Evolutionary conservation across 2,888 invertebrate species (phyloP).

Genomic region (Leistus spinibarbis): DNA sequence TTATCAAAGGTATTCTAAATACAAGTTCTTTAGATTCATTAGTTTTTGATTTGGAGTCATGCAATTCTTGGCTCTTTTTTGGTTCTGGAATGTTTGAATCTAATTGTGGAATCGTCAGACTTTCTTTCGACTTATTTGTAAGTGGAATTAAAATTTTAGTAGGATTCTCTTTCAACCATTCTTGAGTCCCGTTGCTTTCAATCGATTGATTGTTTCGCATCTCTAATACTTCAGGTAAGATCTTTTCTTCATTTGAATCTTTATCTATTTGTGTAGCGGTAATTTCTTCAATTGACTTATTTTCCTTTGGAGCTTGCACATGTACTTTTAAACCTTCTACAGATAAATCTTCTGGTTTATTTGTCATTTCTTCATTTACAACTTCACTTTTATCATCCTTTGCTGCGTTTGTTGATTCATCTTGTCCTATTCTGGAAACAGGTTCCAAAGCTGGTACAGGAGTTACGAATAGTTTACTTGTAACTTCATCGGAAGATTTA

Average conservation of each 20-base stretch:
- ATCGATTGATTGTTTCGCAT: conserved; percentile 48
- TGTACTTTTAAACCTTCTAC: background rate
- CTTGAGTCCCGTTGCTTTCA: conserved; percentile 40
- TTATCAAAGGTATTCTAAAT: conserved; percentile 44
- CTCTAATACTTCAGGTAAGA: conserved; percentile 51
- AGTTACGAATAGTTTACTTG: background rate
- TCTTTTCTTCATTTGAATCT: conserved; percentile 44
- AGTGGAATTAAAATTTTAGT: conserved; percentile 8
- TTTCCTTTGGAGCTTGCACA: background rate
- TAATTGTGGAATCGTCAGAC: background rate
- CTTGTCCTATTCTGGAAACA: background rate
- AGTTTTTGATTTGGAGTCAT: background rate
- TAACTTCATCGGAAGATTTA: background rate
- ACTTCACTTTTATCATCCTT: background rate
- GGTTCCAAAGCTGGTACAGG: background rate
- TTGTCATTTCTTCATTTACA: background rate
- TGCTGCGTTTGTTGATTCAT: background rate
- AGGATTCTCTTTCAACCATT: conserved; percentile 51
- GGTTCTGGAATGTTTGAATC: background rate
- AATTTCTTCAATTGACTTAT: background rate
- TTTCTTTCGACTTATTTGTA: conserved; percentile 8
- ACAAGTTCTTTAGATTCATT: background rate
- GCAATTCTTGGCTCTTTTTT: background rate
- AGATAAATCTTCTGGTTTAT: background rate
- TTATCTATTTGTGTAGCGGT: background rate